Conservation (phyloP, 1,140 invertebrate genomes). For the Calycopis cecrops region DNA sequence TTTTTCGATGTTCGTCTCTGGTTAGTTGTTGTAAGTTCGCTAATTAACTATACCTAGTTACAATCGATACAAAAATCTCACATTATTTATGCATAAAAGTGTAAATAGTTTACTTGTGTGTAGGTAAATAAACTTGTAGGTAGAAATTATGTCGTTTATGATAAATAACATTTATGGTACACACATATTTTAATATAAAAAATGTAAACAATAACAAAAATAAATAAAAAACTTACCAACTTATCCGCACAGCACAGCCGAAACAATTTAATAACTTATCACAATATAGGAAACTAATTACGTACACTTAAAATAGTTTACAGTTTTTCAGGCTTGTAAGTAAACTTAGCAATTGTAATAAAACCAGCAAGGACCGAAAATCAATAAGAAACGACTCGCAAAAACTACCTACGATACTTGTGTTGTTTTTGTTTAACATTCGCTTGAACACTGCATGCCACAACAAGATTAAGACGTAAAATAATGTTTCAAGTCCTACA, state of each 20-base stretch:
- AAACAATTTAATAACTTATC: constrained; percentile 26
- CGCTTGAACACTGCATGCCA: constrained; percentile 40
- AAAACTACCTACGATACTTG: constrained; percentile 32
- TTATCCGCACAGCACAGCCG: constrained; percentile 21
- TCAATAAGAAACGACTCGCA: constrained; percentile 63
- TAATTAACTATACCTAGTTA: too few species aligned
- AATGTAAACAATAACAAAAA: background rate
- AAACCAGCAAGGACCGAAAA: constrained; percentile 68
- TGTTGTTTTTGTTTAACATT: constrained; percentile 23
- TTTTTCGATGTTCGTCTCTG: too few species aligned
- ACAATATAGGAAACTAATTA: constrained; percentile 31
- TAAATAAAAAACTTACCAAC: constrained; percentile 1
- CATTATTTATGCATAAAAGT: too few species aligned
- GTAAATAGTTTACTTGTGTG: too few species aligned
- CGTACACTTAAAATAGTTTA: constrained; percentile 25
- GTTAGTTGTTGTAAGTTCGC: too few species aligned
- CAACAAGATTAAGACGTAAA: constrained; percentile 35
- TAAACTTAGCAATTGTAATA: constrained; percentile 57
- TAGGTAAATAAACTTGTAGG: too few species aligned
- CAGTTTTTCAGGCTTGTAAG: constrained; percentile 19
- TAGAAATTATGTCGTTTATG: too few species aligned
- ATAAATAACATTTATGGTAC: too few species aligned
- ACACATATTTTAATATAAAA: background rate
- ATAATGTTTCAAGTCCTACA: constrained; percentile 45
- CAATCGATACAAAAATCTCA: too few species aligned